Evolutionary conservation across 2,888 invertebrate genomes (phyloP).

Genomic region (Drosophila demipolita): DNA sequence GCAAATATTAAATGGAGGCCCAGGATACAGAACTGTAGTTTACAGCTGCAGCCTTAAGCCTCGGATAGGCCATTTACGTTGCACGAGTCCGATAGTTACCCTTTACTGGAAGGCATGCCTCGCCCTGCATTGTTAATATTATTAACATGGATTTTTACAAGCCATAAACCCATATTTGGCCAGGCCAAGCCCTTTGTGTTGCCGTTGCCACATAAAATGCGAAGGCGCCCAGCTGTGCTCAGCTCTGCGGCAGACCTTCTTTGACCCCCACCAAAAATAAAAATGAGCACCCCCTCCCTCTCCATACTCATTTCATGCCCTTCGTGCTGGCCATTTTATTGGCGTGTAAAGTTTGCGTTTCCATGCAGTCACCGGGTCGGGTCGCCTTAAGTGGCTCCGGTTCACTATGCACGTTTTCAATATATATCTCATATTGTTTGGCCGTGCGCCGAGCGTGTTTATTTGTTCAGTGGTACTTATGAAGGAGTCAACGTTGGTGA

Average conservation of each 20-base stretch:
- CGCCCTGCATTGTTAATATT: constrained; percentile 69
- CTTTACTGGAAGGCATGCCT: constrained; percentile 54
- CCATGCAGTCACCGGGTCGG: constrained; percentile 40
- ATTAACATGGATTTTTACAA: constrained; percentile 80
- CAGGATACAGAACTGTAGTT: constrained; percentile 32
- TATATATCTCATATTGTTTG: constrained; percentile 78
- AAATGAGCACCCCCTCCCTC: not conserved
- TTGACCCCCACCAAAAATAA: not conserved
- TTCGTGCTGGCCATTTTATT: constrained; percentile 63
- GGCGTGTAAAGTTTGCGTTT: constrained; percentile 76
- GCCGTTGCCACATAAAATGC: constrained; percentile 67
- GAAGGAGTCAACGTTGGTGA: constrained; percentile 37
- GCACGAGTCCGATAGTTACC: constrained; percentile 60
- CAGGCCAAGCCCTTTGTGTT: constrained; percentile 72
- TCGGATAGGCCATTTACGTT: constrained; percentile 46
- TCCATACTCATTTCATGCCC: constrained; percentile 15
- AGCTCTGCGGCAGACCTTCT: not conserved
- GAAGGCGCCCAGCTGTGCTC: constrained; percentile 59
- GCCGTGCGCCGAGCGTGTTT: constrained; percentile 74
- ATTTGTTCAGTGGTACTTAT: constrained; percentile 75
- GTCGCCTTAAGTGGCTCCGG: constrained; percentile 66
- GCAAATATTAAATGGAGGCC: constrained; percentile 8
- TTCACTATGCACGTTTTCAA: constrained; percentile 73
- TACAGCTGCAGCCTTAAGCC: constrained; percentile 57
- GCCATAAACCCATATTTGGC: constrained; percentile 78